phyloP scores from a whole-genome alignment of 2,113 vertebrate genomes.

The Philantomba maxwellii region DNA sequence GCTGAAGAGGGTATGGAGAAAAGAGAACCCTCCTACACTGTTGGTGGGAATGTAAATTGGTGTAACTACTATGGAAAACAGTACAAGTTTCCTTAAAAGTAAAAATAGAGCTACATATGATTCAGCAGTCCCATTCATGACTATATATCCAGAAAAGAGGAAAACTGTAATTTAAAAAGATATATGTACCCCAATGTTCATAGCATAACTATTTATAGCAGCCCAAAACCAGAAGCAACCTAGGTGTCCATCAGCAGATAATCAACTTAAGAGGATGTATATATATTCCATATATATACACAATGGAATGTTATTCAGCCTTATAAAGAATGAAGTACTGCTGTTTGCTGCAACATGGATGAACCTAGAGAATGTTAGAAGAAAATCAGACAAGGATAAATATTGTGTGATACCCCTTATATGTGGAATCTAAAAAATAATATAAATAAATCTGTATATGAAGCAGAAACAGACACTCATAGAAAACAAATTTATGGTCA shows the following conservation, averaged over 20 bases:
- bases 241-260: not conserved
- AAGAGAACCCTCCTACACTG: not conserved
- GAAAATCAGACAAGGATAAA: not conserved
- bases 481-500: not conserved
- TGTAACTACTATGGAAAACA: not conserved
- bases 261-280: not conserved
- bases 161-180: not conserved
- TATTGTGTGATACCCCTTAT: not conserved
- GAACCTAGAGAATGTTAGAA: not conserved
- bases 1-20: not conserved
- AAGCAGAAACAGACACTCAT: not conserved
- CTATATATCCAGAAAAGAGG: not conserved
- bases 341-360: not conserved
- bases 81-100: not conserved
- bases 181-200: not conserved
- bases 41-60: not conserved
- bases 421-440: not conserved
- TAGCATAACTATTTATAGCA: not conserved
- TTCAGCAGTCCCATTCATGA: not conserved
- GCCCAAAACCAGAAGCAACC: not conserved
- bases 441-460: not conserved
- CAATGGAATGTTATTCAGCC: not conserved
- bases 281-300: not conserved
- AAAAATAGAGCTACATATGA: not conserved
- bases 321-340: not conserved